Conservation (phyloP, 2,113 vertebrate genomes). For the Tonatia bakeri region DNA sequence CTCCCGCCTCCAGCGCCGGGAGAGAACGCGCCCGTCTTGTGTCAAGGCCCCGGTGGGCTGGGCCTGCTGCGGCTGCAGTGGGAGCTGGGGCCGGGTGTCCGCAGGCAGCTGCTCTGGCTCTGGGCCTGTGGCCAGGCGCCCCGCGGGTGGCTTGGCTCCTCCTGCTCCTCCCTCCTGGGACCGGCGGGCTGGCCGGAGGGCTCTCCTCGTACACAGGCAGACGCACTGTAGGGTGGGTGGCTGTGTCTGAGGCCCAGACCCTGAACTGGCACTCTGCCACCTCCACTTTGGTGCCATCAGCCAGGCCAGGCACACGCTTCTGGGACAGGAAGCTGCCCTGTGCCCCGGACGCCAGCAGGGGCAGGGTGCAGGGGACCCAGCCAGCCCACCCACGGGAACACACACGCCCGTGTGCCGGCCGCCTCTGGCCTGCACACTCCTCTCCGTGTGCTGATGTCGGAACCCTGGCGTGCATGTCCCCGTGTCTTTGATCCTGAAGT, state of each 20-base stretch:
- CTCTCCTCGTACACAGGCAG: background rate
- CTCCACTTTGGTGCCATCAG: rapidly evolving
- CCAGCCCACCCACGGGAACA: rapidly evolving
- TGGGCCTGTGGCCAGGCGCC: background rate
- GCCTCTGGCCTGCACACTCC: rapidly evolving
- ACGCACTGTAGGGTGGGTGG: rapidly evolving
- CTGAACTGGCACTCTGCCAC: rapidly evolving
- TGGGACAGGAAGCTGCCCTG: background rate
- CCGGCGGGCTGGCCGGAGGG: background rate
- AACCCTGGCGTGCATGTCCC: background rate
- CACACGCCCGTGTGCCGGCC: rapidly evolving
- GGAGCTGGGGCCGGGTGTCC: rapidly evolving
- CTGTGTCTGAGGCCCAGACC: rapidly evolving
- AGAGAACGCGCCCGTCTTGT: background rate
- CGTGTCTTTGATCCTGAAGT: too few relatives aligned
- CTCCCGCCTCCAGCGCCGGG: background rate
- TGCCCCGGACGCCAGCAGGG: rapidly evolving
- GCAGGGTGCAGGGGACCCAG: rapidly evolving
- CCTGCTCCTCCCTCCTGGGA: background rate
- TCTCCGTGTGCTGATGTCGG: background rate
- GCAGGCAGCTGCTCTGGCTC: background rate
- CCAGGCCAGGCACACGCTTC: background rate
- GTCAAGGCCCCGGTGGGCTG: rapidly evolving
- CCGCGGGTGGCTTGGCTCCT: too few relatives aligned
- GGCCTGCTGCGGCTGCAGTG: background rate